Evolutionary conservation across 2,113 vertebrate genomes (phyloP), one percentile per base, ranked within the genome.

Genomic region (Indicator maculatus): DNA sequence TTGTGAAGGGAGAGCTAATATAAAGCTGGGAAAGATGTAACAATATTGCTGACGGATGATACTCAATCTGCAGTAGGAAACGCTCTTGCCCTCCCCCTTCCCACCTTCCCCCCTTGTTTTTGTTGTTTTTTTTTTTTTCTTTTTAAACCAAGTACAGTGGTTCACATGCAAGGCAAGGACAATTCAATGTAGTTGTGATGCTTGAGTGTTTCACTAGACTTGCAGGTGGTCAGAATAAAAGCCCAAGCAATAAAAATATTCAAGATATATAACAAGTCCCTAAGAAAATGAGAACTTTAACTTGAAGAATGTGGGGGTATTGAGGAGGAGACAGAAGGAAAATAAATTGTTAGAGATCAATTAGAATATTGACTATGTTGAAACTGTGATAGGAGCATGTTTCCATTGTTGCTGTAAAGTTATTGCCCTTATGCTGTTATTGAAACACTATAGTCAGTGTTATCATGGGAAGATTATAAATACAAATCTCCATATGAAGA

Each of bases 1-100:
- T 95, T 97, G 87, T 80, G 82, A 96, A 91, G 95, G 90, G 73
- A 91, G 85, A 96, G 90, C 83, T 94, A 95, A 97, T 96, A 96
- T 80, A 88, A 95, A 91, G 44, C 84, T 88, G 73, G 80, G 95
- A 96, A 82, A 95, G 74, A 86, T 92, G 88, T 94, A 93, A 86
- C 71, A 96, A 79, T 97, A 96, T 94, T 95, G 91, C 89, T 96
- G 80, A 96, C 65, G 72, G 81, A 93, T 96, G 93, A 92, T 93
- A 78, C n/a, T 85, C 45, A 81, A 47, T 93, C 79, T 96, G 61
- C 45, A 81, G 12, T 50, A 72, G 41, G 72, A 95, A 74, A 88
- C 39, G 75, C 17, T 38, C 12, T 28, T 64, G 28, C n/a, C 59
- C 7, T 24, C 21, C 7, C 12, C 4, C 11, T 4, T 2, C 10